These are phyloP conservation scores for Psophia crepitans DNA, from an alignment of 2,113 vertebrate genomes.

Conservation along the genomic window DNA sequence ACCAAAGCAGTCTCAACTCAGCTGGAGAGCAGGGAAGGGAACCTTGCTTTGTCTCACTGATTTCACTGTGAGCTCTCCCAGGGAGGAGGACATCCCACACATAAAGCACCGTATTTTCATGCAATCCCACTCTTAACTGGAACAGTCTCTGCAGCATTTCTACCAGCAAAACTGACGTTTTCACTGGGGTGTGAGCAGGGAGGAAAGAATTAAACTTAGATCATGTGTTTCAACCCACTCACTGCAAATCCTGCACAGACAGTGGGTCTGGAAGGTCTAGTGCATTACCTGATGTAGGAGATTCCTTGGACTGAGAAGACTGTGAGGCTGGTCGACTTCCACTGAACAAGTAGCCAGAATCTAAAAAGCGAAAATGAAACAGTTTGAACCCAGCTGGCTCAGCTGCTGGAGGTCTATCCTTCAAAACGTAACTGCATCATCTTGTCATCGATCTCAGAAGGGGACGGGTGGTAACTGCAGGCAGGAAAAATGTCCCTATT, in stretches of 20 bases:
- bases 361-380: slow-evolving; percentile 62
- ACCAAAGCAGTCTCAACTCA: background rate
- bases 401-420: background rate
- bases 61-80: background rate
- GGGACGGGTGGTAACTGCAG: background rate
- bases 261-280: background rate
- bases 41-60: background rate
- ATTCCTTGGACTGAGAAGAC: slow-evolving; percentile 76
- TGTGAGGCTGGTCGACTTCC: slow-evolving; percentile 87
- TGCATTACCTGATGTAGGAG: slow-evolving; percentile 81
- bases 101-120: background rate
- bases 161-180: background rate
- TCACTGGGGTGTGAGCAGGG: background rate
- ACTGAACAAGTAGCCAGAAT: slow-evolving; percentile 95
- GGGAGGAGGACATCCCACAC: background rate
- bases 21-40: background rate
- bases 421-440: background rate
- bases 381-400: background rate
- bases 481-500: background rate
- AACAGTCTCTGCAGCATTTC: background rate
- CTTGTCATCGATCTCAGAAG: background rate
- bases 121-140: background rate
- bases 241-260: background rate
- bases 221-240: background rate
- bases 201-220: background rate